Evolutionary conservation across 2,113 vertebrate genomes (phyloP), one percentile per base, ranked within the genome.

Genomic region (Mesocricetus auratus): DNA sequence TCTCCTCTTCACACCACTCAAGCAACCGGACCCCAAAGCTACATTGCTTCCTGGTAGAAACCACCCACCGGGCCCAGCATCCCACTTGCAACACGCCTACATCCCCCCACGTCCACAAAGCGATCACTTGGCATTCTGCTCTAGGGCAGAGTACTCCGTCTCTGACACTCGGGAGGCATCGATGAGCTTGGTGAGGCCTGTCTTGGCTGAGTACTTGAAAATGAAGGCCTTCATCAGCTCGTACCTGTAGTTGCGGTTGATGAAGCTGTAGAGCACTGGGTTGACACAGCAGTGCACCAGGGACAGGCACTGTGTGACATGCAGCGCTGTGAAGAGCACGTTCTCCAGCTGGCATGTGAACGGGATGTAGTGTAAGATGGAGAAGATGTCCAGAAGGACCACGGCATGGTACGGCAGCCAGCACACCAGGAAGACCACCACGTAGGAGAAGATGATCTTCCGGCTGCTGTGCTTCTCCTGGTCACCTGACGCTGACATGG

Each of bases 181-280:
- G 0, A 99, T 99, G 86, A 99, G 99, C 97, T 99, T 99, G 64
- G 99, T 99, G 90, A 99, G 99, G 1, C 99, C 99, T 0, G 99
- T 99, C 94, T 99, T 99, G 97, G 99, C 99, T 0, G 99, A 99
- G 98, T 99, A 99, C 97, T 99, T 99, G 98, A 99, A 99, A 96
- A 99, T 99, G 96, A 99, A 99, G 85, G 99, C 99, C 95, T 99
- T 99, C 99, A 99, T 99, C 85, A 99, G 99, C 98, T 99, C 99
- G 0, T 99, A 99, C 95, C 99, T 98, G 97, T 99, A 99, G 98
- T 98, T 99, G 92, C 99, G 98, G 98, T 99, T 98, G 96, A 99
- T 99, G 98, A 99, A 99, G 97, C 98, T 99, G 97, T 99, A 99
- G 5, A 99, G 98, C 87, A 99, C 98, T 0, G 99, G 99, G 97